phyloP scores from a whole-genome alignment of 2,797 vertebrate species.

The Notamacropus eugenii region DNA sequence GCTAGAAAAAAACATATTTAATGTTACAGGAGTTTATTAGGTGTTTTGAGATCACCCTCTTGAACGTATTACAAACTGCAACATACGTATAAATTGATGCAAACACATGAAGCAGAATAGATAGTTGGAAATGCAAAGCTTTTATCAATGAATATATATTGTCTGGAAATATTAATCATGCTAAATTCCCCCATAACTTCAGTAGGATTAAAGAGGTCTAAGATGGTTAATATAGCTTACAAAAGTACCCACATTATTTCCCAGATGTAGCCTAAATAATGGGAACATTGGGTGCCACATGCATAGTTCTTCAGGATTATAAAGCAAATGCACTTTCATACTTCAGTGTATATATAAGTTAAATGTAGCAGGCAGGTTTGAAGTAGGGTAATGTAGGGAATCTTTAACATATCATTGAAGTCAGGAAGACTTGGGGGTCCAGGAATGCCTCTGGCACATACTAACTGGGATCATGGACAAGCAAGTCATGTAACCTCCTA shows the following conservation, averaged over 20 bases:
- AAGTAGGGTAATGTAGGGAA: not conserved
- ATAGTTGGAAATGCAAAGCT: constrained; percentile 5
- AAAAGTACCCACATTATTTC: constrained; percentile 11
- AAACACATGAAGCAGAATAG: constrained; percentile 51
- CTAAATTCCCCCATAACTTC: constrained; percentile 36
- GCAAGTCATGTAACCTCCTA: not conserved
- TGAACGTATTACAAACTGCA: constrained; percentile 36
- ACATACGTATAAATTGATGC: constrained; percentile 42
- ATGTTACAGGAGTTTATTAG: constrained; percentile 51
- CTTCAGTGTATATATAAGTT: constrained; percentile 32
- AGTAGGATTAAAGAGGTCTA: constrained; percentile 26
- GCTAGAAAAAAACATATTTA: constrained; percentile 49
- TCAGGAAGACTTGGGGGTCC: not conserved
- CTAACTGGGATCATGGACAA: not conserved
- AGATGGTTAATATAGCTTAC: constrained; percentile 32
- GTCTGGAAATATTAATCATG: constrained; percentile 30
- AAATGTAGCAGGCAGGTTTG: not conserved
- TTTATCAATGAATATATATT: constrained; percentile 36
- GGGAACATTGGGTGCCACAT: constrained; percentile 17
- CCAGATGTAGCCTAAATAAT: not conserved
- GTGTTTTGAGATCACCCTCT: constrained; percentile 28
- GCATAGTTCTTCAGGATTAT: constrained; percentile 40
- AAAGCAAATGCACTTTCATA: constrained; percentile 40
- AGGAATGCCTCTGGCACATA: not conserved
- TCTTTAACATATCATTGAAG: not conserved